Evolutionary conservation across 2,113 vertebrate species (phyloP).

Genomic region (Caracal caracal): DNA sequence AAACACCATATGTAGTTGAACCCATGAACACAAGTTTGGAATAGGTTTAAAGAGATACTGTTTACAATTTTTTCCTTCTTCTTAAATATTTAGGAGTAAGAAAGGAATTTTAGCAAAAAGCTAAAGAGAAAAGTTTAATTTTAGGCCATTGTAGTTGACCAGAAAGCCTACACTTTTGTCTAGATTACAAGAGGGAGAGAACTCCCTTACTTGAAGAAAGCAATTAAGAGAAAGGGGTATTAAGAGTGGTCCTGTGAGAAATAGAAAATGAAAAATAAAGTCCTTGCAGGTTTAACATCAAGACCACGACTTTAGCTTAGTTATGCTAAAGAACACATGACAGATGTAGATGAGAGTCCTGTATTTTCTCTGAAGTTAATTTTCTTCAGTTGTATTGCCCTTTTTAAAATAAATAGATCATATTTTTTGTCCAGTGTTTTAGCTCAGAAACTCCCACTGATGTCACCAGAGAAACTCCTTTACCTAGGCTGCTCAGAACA

Average conservation of each 20-base stretch:
- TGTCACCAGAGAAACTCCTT: background rate
- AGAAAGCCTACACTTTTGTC: background rate
- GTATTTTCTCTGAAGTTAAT: background rate
- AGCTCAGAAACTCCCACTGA: background rate
- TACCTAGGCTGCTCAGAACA: background rate
- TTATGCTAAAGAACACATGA: conserved; percentile 17
- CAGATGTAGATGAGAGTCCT: background rate
- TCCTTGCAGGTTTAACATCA: conserved; percentile 16
- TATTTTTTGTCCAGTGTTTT: background rate
- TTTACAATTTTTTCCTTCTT: background rate
- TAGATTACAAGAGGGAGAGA: background rate
- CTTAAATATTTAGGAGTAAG: conserved; percentile 30
- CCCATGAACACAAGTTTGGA: background rate
- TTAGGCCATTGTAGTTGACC: background rate
- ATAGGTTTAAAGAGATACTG: background rate
- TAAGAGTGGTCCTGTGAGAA: background rate
- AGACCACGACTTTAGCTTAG: background rate
- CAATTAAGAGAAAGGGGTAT: background rate
- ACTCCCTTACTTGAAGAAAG: background rate
- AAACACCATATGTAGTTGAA: background rate
- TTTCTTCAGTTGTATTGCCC: conserved; percentile 15
- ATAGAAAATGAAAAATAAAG: background rate
- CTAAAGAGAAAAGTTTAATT: conserved; percentile 22
- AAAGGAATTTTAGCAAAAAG: background rate
- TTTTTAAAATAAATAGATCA: background rate